Conservation (phyloP, 1,140 invertebrate species). For the Anoplophora glabripennis region DNA sequence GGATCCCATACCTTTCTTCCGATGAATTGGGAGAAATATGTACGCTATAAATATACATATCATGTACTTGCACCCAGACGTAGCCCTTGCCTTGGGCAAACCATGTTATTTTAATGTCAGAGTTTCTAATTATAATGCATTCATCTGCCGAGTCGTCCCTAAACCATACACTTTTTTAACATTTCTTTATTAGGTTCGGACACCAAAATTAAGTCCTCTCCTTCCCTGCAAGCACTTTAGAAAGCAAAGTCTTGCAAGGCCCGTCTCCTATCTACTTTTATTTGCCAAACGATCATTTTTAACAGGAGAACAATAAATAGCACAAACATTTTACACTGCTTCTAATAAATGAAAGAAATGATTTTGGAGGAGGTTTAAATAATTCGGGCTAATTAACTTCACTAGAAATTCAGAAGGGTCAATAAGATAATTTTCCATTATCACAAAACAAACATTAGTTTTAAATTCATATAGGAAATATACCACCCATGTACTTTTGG, state of each 20-base stretch:
- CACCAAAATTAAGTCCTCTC: neutral
- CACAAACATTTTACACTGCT: no score
- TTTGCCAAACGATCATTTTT: no score
- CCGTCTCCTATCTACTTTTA: neutral
- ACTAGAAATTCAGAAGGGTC: no score
- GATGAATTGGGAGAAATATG: constrained; percentile 8
- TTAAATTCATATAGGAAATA: no score
- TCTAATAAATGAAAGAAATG: no score
- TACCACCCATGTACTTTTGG: no score
- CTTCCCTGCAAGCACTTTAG: neutral
- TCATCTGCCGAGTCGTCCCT: neutral
- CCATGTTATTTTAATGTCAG: neutral
- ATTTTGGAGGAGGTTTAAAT: no score
- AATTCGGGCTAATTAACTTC: no score
- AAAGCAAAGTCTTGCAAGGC: neutral
- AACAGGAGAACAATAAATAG: no score
- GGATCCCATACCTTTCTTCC: neutral
- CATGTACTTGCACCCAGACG: neutral
- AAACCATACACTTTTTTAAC: neutral
- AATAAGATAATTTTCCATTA: no score
- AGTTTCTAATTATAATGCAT: neutral
- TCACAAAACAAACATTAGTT: no score
- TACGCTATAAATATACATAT: neutral
- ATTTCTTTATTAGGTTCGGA: neutral
- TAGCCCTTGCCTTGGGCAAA: neutral